phyloP scores from a whole-genome alignment of 2,797 vertebrate genomes.

The Babyrousa celebensis region DNA sequence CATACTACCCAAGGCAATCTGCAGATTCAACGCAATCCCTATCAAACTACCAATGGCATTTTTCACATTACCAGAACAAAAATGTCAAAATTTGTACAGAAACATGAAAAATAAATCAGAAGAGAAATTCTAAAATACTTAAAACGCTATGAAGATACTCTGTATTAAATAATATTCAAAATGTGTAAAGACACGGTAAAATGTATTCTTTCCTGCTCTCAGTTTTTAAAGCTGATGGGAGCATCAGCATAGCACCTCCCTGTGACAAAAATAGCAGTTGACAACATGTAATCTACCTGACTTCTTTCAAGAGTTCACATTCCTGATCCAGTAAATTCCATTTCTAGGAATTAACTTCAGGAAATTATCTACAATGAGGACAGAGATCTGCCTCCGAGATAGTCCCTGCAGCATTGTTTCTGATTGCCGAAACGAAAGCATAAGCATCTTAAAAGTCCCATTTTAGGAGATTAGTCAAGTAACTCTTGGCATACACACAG shows the following conservation, averaged over 20 bases:
- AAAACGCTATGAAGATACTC: neutral
- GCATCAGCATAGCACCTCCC: neutral
- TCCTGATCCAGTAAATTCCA: neutral
- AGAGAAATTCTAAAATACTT: slow-evolving; percentile 38
- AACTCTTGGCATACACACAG: slow-evolving; percentile 21
- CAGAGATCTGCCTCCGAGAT: slow-evolving; percentile 67
- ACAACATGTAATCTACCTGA: neutral
- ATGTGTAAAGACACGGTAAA: neutral
- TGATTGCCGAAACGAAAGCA: slow-evolving; percentile 22
- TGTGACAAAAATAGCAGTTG: neutral
- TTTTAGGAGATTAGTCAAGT: neutral
- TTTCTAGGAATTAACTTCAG: slow-evolving; percentile 66
- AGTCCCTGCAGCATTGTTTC: slow-evolving; percentile 69
- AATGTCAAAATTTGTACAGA: too few relatives aligned
- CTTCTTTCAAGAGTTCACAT: neutral
- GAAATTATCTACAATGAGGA: slow-evolving; percentile 63
- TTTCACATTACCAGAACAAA: too few relatives aligned
- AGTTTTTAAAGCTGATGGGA: neutral
- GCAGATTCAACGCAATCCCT: too few relatives aligned
- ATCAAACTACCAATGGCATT: too few relatives aligned
- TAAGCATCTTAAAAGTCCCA: neutral
- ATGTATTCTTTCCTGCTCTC: neutral
- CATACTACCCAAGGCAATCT: too few relatives aligned
- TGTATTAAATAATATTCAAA: neutral
- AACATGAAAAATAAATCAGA: neutral